Evolutionary conservation across 37 sponge, comb jelly and placozoan species (phyloP).

Genomic region (Cliona cf. orientalis): DNA sequence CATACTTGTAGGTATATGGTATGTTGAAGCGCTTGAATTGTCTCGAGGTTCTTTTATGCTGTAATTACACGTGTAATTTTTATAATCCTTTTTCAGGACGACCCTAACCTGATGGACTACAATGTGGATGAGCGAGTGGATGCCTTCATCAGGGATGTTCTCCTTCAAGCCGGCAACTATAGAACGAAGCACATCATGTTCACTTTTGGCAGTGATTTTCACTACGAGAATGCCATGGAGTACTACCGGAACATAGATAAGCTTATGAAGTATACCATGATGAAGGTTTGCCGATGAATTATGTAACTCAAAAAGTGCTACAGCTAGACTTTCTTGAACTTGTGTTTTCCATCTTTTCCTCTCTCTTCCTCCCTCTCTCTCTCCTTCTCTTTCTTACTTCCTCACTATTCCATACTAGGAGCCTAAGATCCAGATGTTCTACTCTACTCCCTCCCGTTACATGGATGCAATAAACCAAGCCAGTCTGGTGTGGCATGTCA

Average conservation of each 20-base stretch:
- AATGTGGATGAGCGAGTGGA: constrained; percentile 76
- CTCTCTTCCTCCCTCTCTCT: constrained; percentile 2
- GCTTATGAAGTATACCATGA: constrained; percentile 82
- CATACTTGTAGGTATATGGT: no score
- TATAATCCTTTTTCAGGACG: constrained; percentile 57
- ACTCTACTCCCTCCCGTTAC: constrained; percentile 93
- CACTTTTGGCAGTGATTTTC: constrained; percentile 95
- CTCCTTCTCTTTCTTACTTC: not conserved
- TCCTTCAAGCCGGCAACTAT: constrained; percentile 59
- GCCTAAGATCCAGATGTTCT: constrained; percentile 72
- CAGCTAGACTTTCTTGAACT: no score
- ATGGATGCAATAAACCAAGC: constrained; percentile 67
- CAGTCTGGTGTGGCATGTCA: constrained; percentile 59
- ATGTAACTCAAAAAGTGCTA: not conserved
- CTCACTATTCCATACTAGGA: not conserved
- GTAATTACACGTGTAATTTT: no score
- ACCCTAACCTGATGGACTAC: constrained; percentile 73
- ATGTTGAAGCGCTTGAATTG: no score
- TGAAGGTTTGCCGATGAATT: constrained; percentile 15
- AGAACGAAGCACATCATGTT: constrained; percentile 87
- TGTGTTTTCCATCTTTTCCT: not conserved
- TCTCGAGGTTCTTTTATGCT: no score
- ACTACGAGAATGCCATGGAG: constrained; percentile 76
- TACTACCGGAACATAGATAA: constrained; percentile 93
- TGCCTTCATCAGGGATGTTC: constrained; percentile 41